Conservation (phyloP, 2,888 invertebrate species). For the Oscheius sp. region DNA sequence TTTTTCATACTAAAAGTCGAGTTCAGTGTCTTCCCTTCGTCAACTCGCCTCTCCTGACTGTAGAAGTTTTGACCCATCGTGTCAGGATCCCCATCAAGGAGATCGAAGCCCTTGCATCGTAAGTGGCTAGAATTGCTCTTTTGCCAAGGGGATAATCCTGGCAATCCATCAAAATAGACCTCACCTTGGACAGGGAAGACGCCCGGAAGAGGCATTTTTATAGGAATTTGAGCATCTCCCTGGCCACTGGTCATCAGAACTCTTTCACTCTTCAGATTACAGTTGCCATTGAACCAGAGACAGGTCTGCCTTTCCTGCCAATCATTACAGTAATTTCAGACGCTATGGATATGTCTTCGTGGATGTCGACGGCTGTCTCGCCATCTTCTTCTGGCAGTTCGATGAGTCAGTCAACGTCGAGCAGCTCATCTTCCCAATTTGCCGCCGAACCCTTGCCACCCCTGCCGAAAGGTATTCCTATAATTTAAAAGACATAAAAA, state of each 20-base stretch:
- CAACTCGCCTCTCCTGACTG: not conserved
- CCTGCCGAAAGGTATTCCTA: conserved; percentile 12
- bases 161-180: not conserved
- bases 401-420: conserved; percentile 34
- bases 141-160: conserved; percentile 1
- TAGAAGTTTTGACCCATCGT: conserved; percentile 20
- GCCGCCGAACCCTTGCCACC: conserved; percentile 28
- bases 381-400: conserved; percentile 35
- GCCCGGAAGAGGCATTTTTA: not conserved
- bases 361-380: conserved; percentile 27
- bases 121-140: conserved; percentile 8
- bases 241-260: conserved; percentile 15
- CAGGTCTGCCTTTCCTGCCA: not conserved
- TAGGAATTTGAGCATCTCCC: conserved; percentile 32
- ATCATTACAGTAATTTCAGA: not conserved
- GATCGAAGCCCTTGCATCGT: conserved; percentile 26
- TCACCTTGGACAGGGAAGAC: too few species aligned
- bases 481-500: too few species aligned
- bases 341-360: conserved; percentile 1
- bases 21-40: conserved; percentile 19
- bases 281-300: conserved; percentile 19
- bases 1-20: too few species aligned
- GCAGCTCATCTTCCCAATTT: conserved; percentile 27
- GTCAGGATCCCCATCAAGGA: conserved; percentile 28
- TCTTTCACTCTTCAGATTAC: conserved; percentile 23